Base-by-base conservation (phyloP, 2,888 invertebrate species). In the Busseola fusca region DNA sequence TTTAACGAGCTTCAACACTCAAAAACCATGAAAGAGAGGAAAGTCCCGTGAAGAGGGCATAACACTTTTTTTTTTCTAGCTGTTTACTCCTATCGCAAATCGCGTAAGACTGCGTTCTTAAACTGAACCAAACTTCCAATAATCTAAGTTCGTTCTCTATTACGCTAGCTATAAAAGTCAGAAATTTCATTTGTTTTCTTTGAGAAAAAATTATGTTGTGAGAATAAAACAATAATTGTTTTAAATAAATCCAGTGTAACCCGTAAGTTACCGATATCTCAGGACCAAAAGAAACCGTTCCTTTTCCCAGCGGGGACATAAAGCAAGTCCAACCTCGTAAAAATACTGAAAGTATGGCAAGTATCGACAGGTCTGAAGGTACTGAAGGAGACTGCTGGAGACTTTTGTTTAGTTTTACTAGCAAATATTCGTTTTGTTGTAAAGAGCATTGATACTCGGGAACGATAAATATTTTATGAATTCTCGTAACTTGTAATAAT, bases 241-340 rank as follows among this genome's bases (percentile, higher is more conserved):
- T 77, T 71, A 74, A 83, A 78, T 81, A 84, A 83, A 84, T 75
- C 74, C 69, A 72, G 64, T 63, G 68, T 40, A 37, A 54, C 68
- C 48, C 64, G 66, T 81, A 82, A 80, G 78, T 71, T 42, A n/a
- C 60, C 16, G 60, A 42, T 69, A 59, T 42, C 54, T 45, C 37
- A 72, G 62, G 82, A 84, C 84, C 83, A 77, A 69, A 77, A 64
- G 66, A 77, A 79, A 37, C 34, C 74, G 74, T 58, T 50, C 75
- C 81, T 78, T 77, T 67, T 83, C 82, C 84, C 86, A 56, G 34
- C 63, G 83, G 88, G 69, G 58, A 78, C 82, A 85, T 88, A 87
- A 88, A 87, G 69, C 74, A 83, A 81, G 82, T 80, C 80, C 67
- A 56, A 74, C 63, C 67, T 86, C 87, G 87, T 88, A 88, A 87